These are phyloP conservation scores for Scarus forsteni DNA, from an alignment of 2,797 vertebrate species.

Conservation along the genomic window DNA sequence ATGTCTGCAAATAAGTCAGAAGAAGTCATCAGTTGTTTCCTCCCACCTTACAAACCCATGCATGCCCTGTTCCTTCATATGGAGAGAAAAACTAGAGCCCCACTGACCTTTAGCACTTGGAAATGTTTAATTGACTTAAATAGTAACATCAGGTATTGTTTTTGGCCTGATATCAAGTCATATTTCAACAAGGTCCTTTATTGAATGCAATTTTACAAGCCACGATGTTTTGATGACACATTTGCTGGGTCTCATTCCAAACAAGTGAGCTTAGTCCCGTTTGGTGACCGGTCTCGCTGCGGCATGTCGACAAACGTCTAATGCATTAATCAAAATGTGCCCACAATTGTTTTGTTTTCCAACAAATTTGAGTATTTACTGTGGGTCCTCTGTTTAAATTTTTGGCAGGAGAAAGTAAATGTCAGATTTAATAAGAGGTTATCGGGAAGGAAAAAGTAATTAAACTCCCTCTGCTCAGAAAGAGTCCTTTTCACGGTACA, in stretches of 20 bases:
- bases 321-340: conserved; percentile 52
- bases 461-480: conserved; percentile 66
- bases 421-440: conserved; percentile 76
- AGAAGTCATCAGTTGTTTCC: too few species aligned
- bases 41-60: too few species aligned
- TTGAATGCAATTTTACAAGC: conserved; percentile 24
- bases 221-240: conserved; percentile 37
- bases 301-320: conserved; percentile 38
- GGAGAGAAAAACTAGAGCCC: conserved; percentile 23
- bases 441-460: conserved; percentile 76
- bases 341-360: conserved; percentile 66
- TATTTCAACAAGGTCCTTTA: conserved; percentile 20
- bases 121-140: conserved; percentile 54
- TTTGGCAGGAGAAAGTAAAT: conserved; percentile 58
- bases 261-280: conserved; percentile 23
- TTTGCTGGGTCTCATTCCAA: conserved; percentile 28
- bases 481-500: conserved; percentile 67
- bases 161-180: conserved; percentile 11
- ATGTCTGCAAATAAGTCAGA: too few species aligned
- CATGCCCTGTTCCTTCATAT: conserved; percentile 33
- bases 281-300: conserved; percentile 24
- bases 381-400: conserved; percentile 50
- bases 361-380: conserved; percentile 51
- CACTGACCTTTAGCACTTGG: conserved; percentile 13
- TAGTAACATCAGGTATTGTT: conserved; percentile 27